These are phyloP conservation scores for Amblyraja radiata DNA, from an alignment of 2,797 vertebrate genomes.

Conservation along the genomic window DNA sequence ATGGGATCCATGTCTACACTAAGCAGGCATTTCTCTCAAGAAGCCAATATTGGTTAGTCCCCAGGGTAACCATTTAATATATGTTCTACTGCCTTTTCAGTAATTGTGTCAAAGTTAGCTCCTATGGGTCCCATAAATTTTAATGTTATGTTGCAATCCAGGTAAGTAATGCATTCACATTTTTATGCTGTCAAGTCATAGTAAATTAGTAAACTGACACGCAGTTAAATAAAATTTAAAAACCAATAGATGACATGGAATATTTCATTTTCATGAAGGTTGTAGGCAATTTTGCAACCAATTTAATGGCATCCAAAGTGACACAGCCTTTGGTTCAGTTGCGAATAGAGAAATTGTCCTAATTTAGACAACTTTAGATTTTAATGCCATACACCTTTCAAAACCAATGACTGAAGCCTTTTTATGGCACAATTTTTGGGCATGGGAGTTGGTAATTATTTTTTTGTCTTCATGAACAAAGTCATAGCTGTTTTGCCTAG, in stretches of 20 bases:
- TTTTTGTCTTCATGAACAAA: background rate
- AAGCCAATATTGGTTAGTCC: conserved; percentile 26
- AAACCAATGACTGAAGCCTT: background rate
- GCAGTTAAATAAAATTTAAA: conserved; percentile 10
- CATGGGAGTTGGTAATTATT: background rate
- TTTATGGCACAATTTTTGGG: background rate
- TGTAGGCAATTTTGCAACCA: background rate
- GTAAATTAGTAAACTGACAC: conserved; percentile 28
- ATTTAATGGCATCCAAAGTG: background rate
- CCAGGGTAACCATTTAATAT: conserved; percentile 21
- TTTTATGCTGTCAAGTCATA: conserved; percentile 23
- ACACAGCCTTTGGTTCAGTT: background rate
- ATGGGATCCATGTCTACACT: conserved; percentile 1
- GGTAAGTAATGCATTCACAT: conserved; percentile 1
- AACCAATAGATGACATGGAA: background rate
- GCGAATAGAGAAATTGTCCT: background rate
- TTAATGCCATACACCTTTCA: background rate
- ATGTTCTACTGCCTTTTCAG: conserved; percentile 25
- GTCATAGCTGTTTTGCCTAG: background rate
- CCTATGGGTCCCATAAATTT: conserved; percentile 10
- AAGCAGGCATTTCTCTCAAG: conserved; percentile 28
- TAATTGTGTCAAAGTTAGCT: conserved; percentile 35
- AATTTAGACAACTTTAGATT: background rate
- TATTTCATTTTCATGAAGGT: background rate
- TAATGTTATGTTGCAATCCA: conserved; percentile 7